Conservation (phyloP, 2,113 vertebrate species). For the Crocuta crocuta region DNA sequence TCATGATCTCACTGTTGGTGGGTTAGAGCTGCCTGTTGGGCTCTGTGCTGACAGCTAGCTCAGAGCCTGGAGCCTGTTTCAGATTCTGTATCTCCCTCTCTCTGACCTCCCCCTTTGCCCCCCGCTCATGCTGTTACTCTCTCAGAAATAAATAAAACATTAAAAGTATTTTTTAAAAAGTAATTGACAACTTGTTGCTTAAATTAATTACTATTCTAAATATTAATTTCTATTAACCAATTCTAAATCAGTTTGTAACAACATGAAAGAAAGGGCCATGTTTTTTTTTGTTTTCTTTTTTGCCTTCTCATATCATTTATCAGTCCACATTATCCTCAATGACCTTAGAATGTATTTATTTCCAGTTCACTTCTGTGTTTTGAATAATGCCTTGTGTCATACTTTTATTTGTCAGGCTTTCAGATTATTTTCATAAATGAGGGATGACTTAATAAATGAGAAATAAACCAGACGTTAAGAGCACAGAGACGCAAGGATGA, state of each 20-base stretch:
- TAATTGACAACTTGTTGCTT: conserved; percentile 47
- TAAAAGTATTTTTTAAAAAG: neutral
- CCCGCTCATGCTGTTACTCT: too few species aligned
- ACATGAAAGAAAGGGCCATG: conserved; percentile 64
- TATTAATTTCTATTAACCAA: conserved; percentile 69
- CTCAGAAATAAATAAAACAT: too few species aligned
- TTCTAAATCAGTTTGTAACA: conserved; percentile 73
- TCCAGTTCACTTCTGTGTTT: neutral
- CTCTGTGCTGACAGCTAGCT: too few species aligned
- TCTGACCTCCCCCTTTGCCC: too few species aligned
- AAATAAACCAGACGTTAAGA: neutral
- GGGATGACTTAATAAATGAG: neutral
- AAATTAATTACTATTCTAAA: conserved; percentile 39
- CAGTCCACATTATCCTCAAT: neutral
- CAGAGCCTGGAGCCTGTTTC: too few species aligned
- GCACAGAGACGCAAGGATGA: neutral
- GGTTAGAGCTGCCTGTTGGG: too few species aligned
- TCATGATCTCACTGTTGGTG: too few species aligned
- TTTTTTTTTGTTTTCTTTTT: neutral
- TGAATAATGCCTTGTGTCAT: neutral
- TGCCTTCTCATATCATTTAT: neutral
- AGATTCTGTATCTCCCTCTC: too few species aligned
- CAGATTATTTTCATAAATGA: neutral
- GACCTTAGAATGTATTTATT: neutral
- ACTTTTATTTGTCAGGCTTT: neutral